Base-by-base conservation (phyloP, 1,140 invertebrate genomes). In the Lutraria rhynchaena region DNA sequence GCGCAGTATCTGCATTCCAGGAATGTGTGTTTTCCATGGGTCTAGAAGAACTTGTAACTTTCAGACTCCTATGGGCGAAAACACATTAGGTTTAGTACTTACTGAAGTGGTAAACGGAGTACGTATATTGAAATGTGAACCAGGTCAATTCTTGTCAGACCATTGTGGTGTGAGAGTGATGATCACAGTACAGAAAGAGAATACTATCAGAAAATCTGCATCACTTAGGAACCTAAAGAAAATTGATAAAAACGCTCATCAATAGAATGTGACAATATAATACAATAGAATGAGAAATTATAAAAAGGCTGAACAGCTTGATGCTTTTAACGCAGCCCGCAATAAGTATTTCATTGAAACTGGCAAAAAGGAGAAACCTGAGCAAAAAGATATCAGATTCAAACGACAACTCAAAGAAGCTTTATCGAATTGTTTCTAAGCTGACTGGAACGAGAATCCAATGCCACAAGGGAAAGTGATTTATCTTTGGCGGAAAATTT, bases 391-490 rank as follows among this genome's bases (percentile, higher is more conserved):
- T 75, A 9, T 4, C 31, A 15, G 37, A 60, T 41, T 44, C 13
- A 13, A 75, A 75, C 22, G 57, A 35, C 5, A 41, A 60, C 15
- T 60, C 57, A 1, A 60, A 60, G 44, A 75, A 75, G 33, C 17
- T 75, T 7, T n/a, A n/a, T n/a, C n/a, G n/a, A n/a, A n/a, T n/a
- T n/a, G n/a, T n/a, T n/a, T n/a, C n/a, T 44, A 58, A 11, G 19
- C 15, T 63, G 4, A 76, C 73, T 3, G 58, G 57, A 46, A 76
- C 37, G 9, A 76, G 11, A 76, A 76, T 24, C 57, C 37, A 17
- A 61, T 76, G 35, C 58, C 44, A 15, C 2, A 33, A 1, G 37
- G 22, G 3, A 31, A 76, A 29, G n/a, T 19, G 4, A 46, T 15
- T 22, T 22, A n/a, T n/a, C 27, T 11, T 51, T 9, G 57, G 57